These are phyloP conservation scores for Stichodactyla mertensii DNA, from an alignment of 64 coral and sea anemone genomes.

Conservation along the genomic window DNA sequence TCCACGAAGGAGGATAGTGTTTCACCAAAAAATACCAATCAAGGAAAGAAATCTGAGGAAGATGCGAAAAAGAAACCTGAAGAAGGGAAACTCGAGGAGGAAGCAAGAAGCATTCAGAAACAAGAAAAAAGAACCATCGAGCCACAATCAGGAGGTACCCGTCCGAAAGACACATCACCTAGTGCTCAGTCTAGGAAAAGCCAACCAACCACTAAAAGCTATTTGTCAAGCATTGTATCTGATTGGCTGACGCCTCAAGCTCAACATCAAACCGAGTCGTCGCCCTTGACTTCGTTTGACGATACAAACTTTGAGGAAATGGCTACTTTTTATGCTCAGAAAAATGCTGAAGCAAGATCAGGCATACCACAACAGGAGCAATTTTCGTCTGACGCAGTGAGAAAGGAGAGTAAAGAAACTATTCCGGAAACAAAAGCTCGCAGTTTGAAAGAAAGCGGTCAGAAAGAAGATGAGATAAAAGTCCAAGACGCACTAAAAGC, in stretches of 20 bases:
- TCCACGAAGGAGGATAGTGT: neutral
- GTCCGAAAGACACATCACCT: neutral
- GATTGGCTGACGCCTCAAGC: neutral
- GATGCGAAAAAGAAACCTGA: neutral
- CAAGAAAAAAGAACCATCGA: neutral
- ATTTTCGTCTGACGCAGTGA: neutral
- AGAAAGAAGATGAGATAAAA: neutral
- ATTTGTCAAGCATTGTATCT: neutral
- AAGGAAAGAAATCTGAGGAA: neutral
- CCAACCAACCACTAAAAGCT: neutral
- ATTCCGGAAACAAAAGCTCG: neutral
- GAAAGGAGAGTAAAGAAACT: neutral
- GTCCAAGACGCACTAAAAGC: neutral
- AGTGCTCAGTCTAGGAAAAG: neutral
- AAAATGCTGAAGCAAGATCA: conserved; percentile 6
- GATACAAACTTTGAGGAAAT: conserved; percentile 11
- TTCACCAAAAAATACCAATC: neutral
- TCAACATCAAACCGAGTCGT: neutral
- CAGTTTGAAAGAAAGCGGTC: neutral
- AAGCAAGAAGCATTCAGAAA: neutral
- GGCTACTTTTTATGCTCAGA: neutral
- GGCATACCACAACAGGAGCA: neutral
- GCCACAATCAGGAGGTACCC: neutral
- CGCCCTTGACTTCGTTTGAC: neutral
- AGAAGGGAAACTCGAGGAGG: neutral